phyloP scores from a whole-genome alignment of 2,797 vertebrate species.

The Luscinia megarhynchos region DNA sequence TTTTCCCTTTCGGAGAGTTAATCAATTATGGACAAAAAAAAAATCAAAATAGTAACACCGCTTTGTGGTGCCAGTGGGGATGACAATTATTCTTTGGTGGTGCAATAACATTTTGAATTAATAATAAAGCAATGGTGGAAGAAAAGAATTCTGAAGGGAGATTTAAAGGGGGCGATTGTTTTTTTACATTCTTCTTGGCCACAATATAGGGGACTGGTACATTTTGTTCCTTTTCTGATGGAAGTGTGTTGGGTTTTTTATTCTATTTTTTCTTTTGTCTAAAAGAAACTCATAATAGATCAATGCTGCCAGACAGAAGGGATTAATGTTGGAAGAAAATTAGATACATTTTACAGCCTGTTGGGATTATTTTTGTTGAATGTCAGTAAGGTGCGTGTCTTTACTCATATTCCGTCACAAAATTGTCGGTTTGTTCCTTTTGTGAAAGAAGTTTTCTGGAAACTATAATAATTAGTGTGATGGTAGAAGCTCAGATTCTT shows the following conservation, averaged over 20 bases:
- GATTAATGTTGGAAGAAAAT: background rate
- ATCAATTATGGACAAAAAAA: constrained; percentile 26
- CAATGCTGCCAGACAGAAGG: background rate
- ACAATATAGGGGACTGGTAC: background rate
- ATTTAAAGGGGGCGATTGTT: background rate
- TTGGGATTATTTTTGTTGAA: background rate
- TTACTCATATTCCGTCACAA: background rate
- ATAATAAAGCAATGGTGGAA: constrained; percentile 33
- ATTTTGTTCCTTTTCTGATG: background rate
- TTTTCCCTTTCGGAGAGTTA: background rate
- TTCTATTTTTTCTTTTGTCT: background rate
- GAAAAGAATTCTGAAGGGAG: background rate
- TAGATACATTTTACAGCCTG: background rate
- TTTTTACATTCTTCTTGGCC: background rate
- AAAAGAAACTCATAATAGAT: background rate
- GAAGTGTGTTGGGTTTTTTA: background rate
- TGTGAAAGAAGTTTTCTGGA: background rate
- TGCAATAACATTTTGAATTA: constrained; percentile 8
- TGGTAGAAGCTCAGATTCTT: background rate
- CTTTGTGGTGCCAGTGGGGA: background rate
- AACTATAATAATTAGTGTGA: background rate
- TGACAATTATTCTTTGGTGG: background rate
- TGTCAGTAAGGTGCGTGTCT: background rate
- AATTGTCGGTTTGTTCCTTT: background rate
- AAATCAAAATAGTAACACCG: background rate